phyloP scores from a whole-genome alignment of 2,113 vertebrate genomes.

The Callocephalon fimbriatum region DNA sequence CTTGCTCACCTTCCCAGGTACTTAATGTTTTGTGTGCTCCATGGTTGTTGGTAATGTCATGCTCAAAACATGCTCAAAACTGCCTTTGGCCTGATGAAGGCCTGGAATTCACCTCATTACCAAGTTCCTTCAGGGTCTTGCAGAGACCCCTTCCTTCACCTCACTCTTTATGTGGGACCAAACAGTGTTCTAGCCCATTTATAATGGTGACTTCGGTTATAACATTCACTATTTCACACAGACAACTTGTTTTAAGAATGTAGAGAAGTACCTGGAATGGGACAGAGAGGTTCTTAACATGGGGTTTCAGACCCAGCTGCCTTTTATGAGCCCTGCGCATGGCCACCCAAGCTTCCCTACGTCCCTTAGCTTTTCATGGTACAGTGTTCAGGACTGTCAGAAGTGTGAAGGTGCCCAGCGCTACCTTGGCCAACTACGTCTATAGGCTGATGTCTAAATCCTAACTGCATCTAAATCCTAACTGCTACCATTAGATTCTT shows the following conservation, averaged over 20 bases:
- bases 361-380: not conserved
- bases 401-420: not conserved
- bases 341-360: not conserved
- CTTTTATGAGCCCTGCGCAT: fast-evolving
- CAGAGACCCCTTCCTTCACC: not conserved
- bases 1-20: not conserved
- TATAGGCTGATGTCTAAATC: not conserved
- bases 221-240: not conserved
- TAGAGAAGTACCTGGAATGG: not conserved
- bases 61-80: not conserved
- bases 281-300: fast-evolving
- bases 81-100: not conserved
- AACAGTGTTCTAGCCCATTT: not conserved
- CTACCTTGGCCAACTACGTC: fast-evolving
- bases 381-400: not conserved
- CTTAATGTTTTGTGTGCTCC: not conserved
- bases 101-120: not conserved
- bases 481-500: fast-evolving
- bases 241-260: not conserved
- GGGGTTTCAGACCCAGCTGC: not conserved
- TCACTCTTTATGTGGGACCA: not conserved
- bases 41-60: not conserved
- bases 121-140: not conserved
- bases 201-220: not conserved
- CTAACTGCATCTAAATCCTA: not conserved